phyloP scores from a whole-genome alignment of 2,888 invertebrate species.

The Tromatobia lineatoria region DNA sequence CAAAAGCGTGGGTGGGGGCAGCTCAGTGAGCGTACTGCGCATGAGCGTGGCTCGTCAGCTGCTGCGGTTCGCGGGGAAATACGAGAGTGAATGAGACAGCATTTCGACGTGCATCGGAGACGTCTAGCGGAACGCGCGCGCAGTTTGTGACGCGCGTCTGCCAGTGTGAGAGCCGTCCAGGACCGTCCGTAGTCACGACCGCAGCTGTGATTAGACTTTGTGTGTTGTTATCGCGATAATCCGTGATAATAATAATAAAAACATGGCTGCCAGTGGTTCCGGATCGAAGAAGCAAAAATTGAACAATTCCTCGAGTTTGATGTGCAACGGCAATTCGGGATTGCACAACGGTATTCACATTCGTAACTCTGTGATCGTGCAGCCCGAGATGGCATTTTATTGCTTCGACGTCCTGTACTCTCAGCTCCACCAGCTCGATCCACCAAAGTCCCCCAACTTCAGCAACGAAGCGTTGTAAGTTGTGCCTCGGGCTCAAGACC shows the following conservation, averaged over 20 bases:
- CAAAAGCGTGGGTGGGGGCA: neutral
- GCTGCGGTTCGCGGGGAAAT: conserved; percentile 19
- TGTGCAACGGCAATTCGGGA: conserved; percentile 88
- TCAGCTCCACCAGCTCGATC: conserved; percentile 96
- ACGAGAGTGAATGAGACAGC: conserved; percentile 73
- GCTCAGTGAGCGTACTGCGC: neutral
- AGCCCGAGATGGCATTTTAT: conserved; percentile 99
- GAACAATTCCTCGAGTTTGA: conserved; percentile 89
- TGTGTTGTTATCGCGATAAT: conserved; percentile 25
- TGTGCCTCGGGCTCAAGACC: conserved; percentile 18
- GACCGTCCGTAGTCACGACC: conserved; percentile 33
- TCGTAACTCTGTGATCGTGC: conserved; percentile 89
- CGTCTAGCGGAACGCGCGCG: conserved; percentile 76
- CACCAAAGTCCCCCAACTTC: conserved; percentile 96
- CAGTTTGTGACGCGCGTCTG: conserved; percentile 65
- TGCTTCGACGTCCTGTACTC: conserved; percentile 99
- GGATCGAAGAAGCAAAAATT: conserved; percentile 97
- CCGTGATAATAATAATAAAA: conserved; percentile 66
- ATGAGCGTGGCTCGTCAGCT: conserved; percentile 9
- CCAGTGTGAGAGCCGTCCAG: conserved; percentile 27
- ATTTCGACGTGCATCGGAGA: conserved; percentile 60
- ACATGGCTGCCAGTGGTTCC: conserved; percentile 96
- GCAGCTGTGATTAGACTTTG: conserved; percentile 55
- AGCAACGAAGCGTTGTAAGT: conserved; percentile 98
- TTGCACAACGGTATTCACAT: conserved; percentile 84